phyloP scores from a whole-genome alignment of 2,113 vertebrate genomes.

The Anseranas semipalmata region DNA sequence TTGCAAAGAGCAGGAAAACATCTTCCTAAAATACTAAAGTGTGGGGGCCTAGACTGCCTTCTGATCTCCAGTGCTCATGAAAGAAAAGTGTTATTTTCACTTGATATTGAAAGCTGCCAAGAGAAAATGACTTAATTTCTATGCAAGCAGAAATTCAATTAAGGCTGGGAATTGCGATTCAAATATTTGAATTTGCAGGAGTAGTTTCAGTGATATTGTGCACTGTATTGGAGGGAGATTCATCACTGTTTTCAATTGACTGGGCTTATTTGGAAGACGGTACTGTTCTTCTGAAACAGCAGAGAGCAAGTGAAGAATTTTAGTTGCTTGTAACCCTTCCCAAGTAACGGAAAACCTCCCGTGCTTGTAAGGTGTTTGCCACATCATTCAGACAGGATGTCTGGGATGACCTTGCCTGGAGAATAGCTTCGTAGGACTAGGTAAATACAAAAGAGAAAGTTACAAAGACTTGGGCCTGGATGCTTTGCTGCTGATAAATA shows the following conservation, averaged over 20 bases:
- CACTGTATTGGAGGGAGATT: not conserved
- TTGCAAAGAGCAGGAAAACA: not conserved
- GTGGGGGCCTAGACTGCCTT: not conserved
- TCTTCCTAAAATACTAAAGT: not conserved
- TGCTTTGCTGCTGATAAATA: not conserved
- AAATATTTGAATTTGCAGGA: not conserved
- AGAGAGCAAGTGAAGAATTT: not conserved
- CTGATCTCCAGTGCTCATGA: not conserved
- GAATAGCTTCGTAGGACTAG: not conserved
- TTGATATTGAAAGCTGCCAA: not conserved
- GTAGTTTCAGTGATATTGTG: not conserved
- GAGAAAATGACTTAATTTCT: not conserved
- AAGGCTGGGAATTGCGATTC: not conserved
- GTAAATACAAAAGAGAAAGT: not conserved
- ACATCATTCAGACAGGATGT: not conserved
- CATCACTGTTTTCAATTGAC: not conserved
- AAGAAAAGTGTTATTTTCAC: not conserved
- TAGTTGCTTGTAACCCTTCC: slow-evolving; percentile 19
- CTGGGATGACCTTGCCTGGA: not conserved
- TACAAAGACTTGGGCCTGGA: not conserved
- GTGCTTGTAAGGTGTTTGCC: not conserved
- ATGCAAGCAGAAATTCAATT: not conserved
- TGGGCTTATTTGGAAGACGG: not conserved
- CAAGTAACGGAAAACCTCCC: not conserved
- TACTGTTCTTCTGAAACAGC: not conserved